Base-by-base conservation (phyloP, 2,113 vertebrate species). In the Nothocercus julius region DNA sequence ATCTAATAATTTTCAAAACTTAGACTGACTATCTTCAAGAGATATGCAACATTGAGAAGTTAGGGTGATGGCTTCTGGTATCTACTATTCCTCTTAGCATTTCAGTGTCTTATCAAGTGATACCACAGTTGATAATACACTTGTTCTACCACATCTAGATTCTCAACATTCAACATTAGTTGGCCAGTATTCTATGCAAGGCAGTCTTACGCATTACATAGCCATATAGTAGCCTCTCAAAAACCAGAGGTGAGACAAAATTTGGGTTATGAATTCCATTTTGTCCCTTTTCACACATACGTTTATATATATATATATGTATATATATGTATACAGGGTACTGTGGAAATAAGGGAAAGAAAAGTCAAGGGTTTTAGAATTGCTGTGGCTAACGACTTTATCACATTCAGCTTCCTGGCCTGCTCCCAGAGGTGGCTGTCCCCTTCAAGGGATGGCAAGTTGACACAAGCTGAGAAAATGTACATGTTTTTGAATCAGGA, bases 21-120 rank as follows among this genome's bases (percentile, higher is more conserved):
- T 13, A 63, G 20, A 3, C 14, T 78, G 28, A 40, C 85, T 53
- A 56, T 34, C 58, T 61, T 8, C 0, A 2, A 1, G 1, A 78
- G 24, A 15, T 15, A 68, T 2, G 0, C 21, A 20, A 25, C 11
- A 58, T 14, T 34, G 19, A 72, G 34, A 38, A 36, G n/a, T 53
- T 34, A 84, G 56, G 6, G 24, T 27, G 7, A 16, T 92, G 44
- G 17, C 54, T 76, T 47, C 59, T 61, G 27, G 16, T 85, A 27
- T 66, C 47, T 36, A 49, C 25, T 27, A 19, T 11, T 30, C 2
- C 20, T 82, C 58, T 82, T 44, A 84, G 68, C 85, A 84, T 44
- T 56, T 75, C 51, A 0, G 0, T 28, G 18, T 30, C 22, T 47
- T 78, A 67, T n/a, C n/a, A n/a, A n/a, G n/a, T n/a, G n/a, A n/a